phyloP scores from a whole-genome alignment of 2,888 invertebrate genomes.

The Sipha maydis region DNA sequence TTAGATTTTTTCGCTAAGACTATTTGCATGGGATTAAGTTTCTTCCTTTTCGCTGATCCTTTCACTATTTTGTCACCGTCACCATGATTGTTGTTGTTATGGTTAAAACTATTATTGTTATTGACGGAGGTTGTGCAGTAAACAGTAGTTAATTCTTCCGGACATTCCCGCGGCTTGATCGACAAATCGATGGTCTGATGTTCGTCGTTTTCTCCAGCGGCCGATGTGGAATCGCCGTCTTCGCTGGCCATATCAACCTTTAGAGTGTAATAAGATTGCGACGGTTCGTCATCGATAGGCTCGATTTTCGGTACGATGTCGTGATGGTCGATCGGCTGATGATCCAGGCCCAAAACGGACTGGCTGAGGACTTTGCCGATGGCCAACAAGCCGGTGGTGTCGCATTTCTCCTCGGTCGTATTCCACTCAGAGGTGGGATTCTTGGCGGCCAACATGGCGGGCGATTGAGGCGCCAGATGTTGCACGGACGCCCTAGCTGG shows the following conservation, averaged over 20 bases:
- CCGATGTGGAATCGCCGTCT: slow-evolving; percentile 62
- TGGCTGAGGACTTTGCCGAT: slow-evolving; percentile 64
- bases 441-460: slow-evolving; percentile 64
- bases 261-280: slow-evolving; percentile 51
- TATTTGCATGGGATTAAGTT: slow-evolving; percentile 58
- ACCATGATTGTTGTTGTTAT: slow-evolving; percentile 35
- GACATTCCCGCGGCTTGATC: slow-evolving; percentile 35
- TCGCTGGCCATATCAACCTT: slow-evolving; percentile 59
- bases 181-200: slow-evolving; percentile 51
- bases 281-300: slow-evolving; percentile 52
- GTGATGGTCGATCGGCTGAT: slow-evolving; percentile 10
- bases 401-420: slow-evolving; percentile 58
- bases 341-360: slow-evolving; percentile 35
- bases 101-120: slow-evolving; percentile 34
- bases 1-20: slow-evolving; percentile 50
- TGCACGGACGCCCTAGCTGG: slow-evolving; percentile 76
- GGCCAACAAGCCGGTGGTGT: slow-evolving; percentile 64
- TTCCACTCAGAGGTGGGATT: slow-evolving; percentile 63
- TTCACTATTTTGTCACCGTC: slow-evolving; percentile 24
- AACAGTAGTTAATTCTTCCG: slow-evolving; percentile 59
- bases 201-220: slow-evolving; percentile 45
- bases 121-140: slow-evolving; percentile 46
- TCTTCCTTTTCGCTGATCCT: slow-evolving; percentile 57
- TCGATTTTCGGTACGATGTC: slow-evolving; percentile 53
- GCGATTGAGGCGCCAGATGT: slow-evolving; percentile 61